Conservation (phyloP, 1,140 invertebrate genomes). For the Rhizoglyphus robini region DNA sequence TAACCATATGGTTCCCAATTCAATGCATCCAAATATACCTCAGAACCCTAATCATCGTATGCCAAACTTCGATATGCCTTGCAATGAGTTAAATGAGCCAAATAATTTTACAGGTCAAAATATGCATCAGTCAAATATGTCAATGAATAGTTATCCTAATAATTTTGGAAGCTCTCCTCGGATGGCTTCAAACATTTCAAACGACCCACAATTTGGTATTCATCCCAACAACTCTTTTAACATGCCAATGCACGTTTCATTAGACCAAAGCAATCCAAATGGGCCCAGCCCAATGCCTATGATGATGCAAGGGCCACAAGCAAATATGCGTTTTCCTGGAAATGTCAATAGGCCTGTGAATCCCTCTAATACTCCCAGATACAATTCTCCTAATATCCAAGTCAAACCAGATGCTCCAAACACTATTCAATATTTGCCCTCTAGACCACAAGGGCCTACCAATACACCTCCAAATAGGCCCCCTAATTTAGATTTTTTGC, state of each 20-base stretch:
- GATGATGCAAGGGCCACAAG: background rate
- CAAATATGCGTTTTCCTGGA: background rate
- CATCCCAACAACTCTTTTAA: background rate
- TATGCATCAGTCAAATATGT: too few species aligned
- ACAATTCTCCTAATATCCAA: constrained; percentile 34
- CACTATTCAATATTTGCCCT: constrained; percentile 92
- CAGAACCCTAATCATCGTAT: background rate
- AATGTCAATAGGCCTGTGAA: background rate
- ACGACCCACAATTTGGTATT: background rate
- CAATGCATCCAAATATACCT: constrained; percentile 5
- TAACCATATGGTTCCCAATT: constrained; percentile 9
- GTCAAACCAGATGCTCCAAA: constrained; percentile 92
- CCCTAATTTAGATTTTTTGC: constrained; percentile 79
- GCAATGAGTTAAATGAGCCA: too few species aligned
- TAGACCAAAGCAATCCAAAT: background rate
- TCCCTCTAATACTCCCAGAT: constrained; percentile 2
- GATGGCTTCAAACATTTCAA: background rate
- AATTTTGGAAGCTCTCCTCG: too few species aligned
- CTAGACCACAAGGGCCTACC: constrained; percentile 40
- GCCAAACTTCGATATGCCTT: background rate
- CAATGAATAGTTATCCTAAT: too few species aligned
- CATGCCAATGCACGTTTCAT: background rate
- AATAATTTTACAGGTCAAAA: too few species aligned
- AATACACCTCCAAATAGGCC: constrained; percentile 47
- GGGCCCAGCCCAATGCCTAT: background rate